phyloP scores from a whole-genome alignment of 64 coral and sea anemone species.

The Anthopleura sola region DNA sequence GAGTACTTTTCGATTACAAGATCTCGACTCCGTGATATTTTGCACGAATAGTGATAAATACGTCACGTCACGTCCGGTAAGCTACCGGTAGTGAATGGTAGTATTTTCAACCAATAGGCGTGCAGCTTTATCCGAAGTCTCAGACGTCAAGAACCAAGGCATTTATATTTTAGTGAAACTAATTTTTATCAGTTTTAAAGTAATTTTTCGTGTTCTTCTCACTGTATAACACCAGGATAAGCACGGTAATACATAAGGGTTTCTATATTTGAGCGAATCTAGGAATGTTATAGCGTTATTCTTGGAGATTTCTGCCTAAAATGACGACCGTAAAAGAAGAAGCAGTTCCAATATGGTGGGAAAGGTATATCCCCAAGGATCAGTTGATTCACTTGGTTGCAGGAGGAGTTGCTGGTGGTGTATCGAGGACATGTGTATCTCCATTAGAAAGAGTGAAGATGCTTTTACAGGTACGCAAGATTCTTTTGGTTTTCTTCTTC shows the following conservation, averaged over 20 bases:
- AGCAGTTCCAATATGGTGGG: slow-evolving; percentile 24
- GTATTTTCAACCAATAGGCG: not conserved
- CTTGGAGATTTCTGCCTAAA: not conserved
- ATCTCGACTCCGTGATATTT: not conserved
- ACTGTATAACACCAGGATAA: not conserved
- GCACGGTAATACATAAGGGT: not conserved
- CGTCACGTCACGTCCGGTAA: not conserved
- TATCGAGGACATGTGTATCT: slow-evolving; percentile 81
- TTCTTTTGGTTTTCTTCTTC: not conserved
- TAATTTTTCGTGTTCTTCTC: not conserved
- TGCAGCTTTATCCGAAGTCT: not conserved
- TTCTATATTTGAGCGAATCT: not conserved
- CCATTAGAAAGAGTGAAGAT: slow-evolving; percentile 89
- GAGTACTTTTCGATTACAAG: too few relatives aligned
- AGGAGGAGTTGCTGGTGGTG: slow-evolving; percentile 68
- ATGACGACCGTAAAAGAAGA: not conserved
- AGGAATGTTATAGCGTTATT: not conserved
- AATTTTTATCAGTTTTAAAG: not conserved
- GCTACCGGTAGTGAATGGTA: not conserved
- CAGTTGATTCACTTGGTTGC: slow-evolving; percentile 61
- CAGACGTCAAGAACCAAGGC: not conserved
- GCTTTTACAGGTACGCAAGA: slow-evolving; percentile 52
- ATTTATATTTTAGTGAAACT: not conserved
- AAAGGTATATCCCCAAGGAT: slow-evolving; percentile 49
- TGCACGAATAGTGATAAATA: not conserved